These are phyloP conservation scores for Setophaga kirtlandii DNA, from an alignment of 2,113 vertebrate species.

Conservation along the genomic window DNA sequence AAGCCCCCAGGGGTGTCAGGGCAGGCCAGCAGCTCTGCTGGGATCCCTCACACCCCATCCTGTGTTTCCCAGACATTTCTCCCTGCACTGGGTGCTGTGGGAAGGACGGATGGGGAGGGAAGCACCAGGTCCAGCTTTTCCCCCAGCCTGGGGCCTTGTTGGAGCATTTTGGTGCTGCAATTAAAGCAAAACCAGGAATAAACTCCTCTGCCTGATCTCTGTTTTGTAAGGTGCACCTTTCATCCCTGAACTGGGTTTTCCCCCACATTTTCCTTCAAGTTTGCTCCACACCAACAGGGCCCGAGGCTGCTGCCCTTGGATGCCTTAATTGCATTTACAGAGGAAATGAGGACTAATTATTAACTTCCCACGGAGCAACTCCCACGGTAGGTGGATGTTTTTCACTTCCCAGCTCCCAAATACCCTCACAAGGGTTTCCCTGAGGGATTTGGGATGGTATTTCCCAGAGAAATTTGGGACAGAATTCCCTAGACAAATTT, in stretches of 20 bases:
- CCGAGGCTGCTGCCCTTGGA: background rate
- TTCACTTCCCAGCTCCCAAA: background rate
- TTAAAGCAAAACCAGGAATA: background rate
- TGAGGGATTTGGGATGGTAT: accelerated
- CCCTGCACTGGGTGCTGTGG: background rate
- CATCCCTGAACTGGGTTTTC: background rate
- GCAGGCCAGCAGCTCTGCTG: background rate
- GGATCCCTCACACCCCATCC: background rate
- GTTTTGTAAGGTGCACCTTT: background rate
- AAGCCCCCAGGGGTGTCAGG: background rate
- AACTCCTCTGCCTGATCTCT: background rate
- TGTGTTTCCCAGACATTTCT: background rate
- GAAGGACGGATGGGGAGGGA: background rate
- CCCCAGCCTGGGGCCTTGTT: background rate
- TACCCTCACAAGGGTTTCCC: accelerated
- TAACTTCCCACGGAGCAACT: background rate
- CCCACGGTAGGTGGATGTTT: too few species aligned
- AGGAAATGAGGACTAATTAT: background rate
- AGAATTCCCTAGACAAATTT: too few species aligned
- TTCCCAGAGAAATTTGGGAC: too few species aligned
- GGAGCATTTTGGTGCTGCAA: background rate
- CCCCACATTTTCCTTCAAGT: background rate
- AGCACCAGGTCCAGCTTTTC: background rate
- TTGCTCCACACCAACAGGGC: background rate
- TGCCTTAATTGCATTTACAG: too few species aligned